These are phyloP conservation scores for Tachina fera DNA, from an alignment of 2,888 invertebrate species.

Conservation along the genomic window DNA sequence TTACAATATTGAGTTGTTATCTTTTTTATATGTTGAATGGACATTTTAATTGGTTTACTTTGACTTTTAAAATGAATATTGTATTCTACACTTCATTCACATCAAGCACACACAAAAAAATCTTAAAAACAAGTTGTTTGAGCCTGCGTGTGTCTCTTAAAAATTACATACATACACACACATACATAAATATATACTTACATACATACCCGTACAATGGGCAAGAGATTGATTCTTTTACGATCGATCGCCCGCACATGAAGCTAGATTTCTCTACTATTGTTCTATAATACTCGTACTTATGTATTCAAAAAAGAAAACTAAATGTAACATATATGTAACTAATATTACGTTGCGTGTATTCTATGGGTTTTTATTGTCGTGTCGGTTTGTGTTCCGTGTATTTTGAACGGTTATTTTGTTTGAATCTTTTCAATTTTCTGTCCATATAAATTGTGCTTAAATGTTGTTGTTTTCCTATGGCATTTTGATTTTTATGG, in stretches of 20 bases:
- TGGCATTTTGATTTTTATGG: constrained; percentile 46
- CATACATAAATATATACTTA: background rate
- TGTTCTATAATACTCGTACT: constrained; percentile 12
- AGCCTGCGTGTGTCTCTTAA: constrained; percentile 19
- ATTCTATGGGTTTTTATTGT: constrained; percentile 36
- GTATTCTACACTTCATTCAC: constrained; percentile 54
- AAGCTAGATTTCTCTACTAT: constrained; percentile 49
- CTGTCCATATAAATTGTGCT: constrained; percentile 44
- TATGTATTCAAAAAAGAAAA: constrained; percentile 30
- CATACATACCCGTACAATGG: background rate
- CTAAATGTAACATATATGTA: constrained; percentile 58
- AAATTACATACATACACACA: background rate
- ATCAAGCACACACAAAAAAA: constrained; percentile 12
- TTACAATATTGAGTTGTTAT: constrained; percentile 71
- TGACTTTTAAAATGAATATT: constrained; percentile 64
- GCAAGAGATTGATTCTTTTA: constrained; percentile 18
- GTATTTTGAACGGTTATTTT: background rate
- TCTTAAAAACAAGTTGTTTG: constrained; percentile 20
- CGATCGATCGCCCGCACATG: constrained; percentile 59
- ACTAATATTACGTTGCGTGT: constrained; percentile 41
- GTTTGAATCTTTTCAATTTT: constrained; percentile 37
- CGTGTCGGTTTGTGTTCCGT: constrained; percentile 8
- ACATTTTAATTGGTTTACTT: constrained; percentile 74
- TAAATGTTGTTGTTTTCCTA: constrained; percentile 50
- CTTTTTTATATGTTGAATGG: constrained; percentile 65